Base-by-base conservation (phyloP, 2,797 vertebrate species). In the Paguma larvata region DNA sequence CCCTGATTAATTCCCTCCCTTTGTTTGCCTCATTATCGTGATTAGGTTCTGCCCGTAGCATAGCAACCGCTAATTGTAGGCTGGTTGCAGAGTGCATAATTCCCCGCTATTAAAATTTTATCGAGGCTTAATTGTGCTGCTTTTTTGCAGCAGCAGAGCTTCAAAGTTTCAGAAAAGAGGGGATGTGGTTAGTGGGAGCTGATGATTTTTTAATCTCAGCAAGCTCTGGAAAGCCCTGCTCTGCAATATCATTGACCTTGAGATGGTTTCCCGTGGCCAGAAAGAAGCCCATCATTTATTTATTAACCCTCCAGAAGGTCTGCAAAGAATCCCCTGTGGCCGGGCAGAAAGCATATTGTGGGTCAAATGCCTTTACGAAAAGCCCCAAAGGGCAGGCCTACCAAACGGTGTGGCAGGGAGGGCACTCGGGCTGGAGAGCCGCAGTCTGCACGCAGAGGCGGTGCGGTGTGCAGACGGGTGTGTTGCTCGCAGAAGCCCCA, bases 31-130 rank as follows among this genome's bases (percentile, higher is more conserved):
- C 98, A 51, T 95, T 97, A 96, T 87, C 67, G 41, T 94, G 96
- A 98, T 98, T 98, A 96, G 73, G 18, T 92, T 97, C 96, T 4
- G 98, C 96, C 98, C 3, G 98, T 98, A 98, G 97, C 98, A 14
- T 97, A 98, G 98, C 98, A 97, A 97, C 98, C 4, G 97, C 98
- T 98, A 98, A 98, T 98, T 95, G 91, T 65, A 86, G 97, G 98
- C 62, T 96, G 98, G 98, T 96, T 97, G 98, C 98, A 80, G 72
- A 96, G 97, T 16, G 91, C 98, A 97, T 96, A 96, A 98, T 98
- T 98, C 98, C 98, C 97, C 1, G 2, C 95, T 93, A 98, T 98
- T 96, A 96, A 98, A 88, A 96, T 98, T 98, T 98, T 97, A 98
- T 98, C 83, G 91, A 97, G 97, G 92, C 90, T 34, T 96, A 97